Conservation (phyloP, 2,888 invertebrate species). For the Heliconius sara region DNA sequence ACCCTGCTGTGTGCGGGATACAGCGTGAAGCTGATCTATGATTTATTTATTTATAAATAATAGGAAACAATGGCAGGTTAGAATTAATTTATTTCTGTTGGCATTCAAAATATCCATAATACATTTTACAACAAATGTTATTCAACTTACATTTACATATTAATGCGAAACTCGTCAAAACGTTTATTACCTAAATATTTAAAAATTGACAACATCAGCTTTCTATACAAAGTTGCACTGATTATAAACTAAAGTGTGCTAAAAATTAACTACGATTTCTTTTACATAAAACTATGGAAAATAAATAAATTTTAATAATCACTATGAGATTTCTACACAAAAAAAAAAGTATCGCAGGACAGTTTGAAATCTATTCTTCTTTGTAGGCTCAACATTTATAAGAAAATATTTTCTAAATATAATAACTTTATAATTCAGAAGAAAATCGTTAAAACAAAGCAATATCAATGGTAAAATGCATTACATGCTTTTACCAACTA, state of each 20-base stretch:
- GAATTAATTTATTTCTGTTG: slow-evolving; percentile 76
- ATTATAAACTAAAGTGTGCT: slow-evolving; percentile 44
- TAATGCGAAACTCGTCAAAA: slow-evolving; percentile 73
- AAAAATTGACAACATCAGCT: slow-evolving; percentile 80
- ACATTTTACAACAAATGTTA: slow-evolving; percentile 81
- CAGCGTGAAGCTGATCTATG: neutral
- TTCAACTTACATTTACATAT: slow-evolving; percentile 68
- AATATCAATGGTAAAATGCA: neutral
- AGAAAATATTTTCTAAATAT: neutral
- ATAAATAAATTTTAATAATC: slow-evolving; percentile 5
- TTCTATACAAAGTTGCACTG: slow-evolving; percentile 52
- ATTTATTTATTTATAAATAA: slow-evolving; percentile 12
- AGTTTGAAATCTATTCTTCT: neutral
- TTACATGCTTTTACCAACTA: slow-evolving; percentile 17
- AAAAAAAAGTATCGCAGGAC: neutral
- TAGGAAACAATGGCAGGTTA: slow-evolving; percentile 58
- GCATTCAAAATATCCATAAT: slow-evolving; percentile 79
- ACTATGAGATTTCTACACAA: slow-evolving; percentile 21
- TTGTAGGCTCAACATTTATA: slow-evolving; percentile 3
- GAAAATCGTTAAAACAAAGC: neutral
- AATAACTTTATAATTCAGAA: neutral
- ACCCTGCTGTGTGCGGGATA: neutral
- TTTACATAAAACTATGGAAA: slow-evolving; percentile 38
- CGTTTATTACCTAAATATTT: slow-evolving; percentile 74
- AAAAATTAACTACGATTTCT: slow-evolving; percentile 15